phyloP scores from a whole-genome alignment of 2,113 vertebrate species.

The Cebus imitator region DNA sequence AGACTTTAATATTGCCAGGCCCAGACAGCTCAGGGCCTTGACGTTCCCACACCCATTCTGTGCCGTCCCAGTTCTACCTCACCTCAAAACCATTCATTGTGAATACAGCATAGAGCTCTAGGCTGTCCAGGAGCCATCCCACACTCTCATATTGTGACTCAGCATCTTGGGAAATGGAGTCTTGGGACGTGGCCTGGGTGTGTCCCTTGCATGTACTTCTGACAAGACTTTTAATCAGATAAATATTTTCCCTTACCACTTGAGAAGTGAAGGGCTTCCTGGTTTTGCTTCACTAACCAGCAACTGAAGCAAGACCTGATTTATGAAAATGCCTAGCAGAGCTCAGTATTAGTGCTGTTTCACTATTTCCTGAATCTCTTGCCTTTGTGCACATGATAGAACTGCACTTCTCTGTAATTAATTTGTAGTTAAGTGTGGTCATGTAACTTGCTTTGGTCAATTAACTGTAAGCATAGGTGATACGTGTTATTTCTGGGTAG shows the following conservation, averaged over 20 bases:
- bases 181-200: background rate
- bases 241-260: background rate
- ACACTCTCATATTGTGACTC: background rate
- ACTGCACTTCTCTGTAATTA: background rate
- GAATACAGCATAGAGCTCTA: background rate
- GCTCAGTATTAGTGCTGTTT: background rate
- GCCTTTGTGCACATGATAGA: background rate
- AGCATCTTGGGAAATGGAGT: background rate
- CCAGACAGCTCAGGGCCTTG: background rate
- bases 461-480: background rate
- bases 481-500: background rate
- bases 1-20: background rate
- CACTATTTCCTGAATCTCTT: background rate
- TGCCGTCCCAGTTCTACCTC: background rate
- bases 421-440: background rate
- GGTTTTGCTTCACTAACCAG: slow-evolving; percentile 13
- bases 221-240: background rate
- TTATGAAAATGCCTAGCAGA: background rate
- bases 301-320: background rate
- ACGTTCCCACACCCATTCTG: background rate
- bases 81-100: background rate
- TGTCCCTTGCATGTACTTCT: background rate
- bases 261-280: background rate
- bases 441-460: background rate
- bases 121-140: background rate